A percentile compares a stretch with the other conserved stretches of the same genome.
Conservation (phyloP, 2,113 vertebrate genomes). For the Sisor rabdophorus region DNA sequence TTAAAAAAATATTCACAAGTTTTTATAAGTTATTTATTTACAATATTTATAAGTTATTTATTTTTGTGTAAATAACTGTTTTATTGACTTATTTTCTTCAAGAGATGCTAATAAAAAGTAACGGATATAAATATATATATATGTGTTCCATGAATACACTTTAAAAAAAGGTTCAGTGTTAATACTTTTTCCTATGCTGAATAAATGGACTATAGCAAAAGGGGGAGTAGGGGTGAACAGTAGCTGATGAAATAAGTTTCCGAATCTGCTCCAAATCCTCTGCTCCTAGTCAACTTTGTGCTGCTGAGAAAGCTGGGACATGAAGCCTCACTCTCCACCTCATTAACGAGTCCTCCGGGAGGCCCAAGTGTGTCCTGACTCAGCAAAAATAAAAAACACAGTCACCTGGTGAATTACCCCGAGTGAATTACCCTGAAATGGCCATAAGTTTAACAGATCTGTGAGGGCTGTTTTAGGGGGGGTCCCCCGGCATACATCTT, state of each 20-base stretch:
- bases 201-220: background rate
- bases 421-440: conserved; percentile 36
- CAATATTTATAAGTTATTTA: too few relatives aligned
- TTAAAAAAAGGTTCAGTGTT: too few relatives aligned
- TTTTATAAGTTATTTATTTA: too few relatives aligned
- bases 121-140: too few relatives aligned
- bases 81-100: too few relatives aligned
- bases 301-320: conserved; percentile 23
- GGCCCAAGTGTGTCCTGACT: conserved; percentile 34
- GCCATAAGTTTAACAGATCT: conserved; percentile 34
- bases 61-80: too few relatives aligned
- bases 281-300: conserved; percentile 7
- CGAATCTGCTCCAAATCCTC: conserved; percentile 8
- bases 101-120: too few relatives aligned
- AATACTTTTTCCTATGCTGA: too few relatives aligned
- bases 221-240: background rate
- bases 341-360: conserved; percentile 47
- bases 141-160: too few relatives aligned
- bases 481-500: conserved; percentile 17
- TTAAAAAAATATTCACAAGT: too few relatives aligned
- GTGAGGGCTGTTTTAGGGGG: conserved; percentile 18
- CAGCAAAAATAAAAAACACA: conserved; percentile 35
- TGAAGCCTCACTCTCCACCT: conserved; percentile 6
- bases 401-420: conserved; percentile 36
- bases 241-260: background rate